phyloP scores from a whole-genome alignment of 1,140 invertebrate species.

The Bombus affinis region DNA sequence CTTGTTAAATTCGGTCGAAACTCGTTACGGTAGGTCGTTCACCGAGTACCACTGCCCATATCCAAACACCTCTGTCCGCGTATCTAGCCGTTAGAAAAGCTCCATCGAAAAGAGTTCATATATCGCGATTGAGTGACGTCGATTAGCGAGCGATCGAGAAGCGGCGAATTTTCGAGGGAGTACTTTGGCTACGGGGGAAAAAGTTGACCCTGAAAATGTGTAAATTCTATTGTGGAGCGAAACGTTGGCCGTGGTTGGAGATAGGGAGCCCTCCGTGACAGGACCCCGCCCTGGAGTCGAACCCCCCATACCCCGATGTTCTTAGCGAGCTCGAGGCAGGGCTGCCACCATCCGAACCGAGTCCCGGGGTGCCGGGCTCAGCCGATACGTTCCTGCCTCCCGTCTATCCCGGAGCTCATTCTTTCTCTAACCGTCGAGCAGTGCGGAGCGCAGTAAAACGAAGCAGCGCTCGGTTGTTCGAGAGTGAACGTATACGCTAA shows the following conservation, averaged over 20 bases:
- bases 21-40: conserved; percentile 49
- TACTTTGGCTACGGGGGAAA: background rate
- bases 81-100: background rate
- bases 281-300: conserved; percentile 60
- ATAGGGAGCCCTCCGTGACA: conserved; percentile 51
- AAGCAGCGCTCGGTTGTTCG: conserved; percentile 14
- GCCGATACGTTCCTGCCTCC: conserved; percentile 60
- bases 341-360: conserved; percentile 58
- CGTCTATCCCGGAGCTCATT: conserved; percentile 67
- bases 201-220: conserved; percentile 42
- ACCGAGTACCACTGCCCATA: background rate
- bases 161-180: background rate
- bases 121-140: background rate
- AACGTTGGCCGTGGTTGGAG: background rate
- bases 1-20: conserved; percentile 30
- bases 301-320: conserved; percentile 35
- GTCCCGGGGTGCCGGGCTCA: conserved; percentile 60
- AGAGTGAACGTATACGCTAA: conserved; percentile 14
- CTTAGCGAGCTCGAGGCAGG: conserved; percentile 52
- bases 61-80: background rate
- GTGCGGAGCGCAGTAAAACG: conserved; percentile 51
- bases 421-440: conserved; percentile 68
- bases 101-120: too few species aligned
- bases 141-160: background rate
- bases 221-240: background rate